Conservation (phyloP, 2,888 invertebrate genomes). For the Venustoraphidia nigricollis region DNA sequence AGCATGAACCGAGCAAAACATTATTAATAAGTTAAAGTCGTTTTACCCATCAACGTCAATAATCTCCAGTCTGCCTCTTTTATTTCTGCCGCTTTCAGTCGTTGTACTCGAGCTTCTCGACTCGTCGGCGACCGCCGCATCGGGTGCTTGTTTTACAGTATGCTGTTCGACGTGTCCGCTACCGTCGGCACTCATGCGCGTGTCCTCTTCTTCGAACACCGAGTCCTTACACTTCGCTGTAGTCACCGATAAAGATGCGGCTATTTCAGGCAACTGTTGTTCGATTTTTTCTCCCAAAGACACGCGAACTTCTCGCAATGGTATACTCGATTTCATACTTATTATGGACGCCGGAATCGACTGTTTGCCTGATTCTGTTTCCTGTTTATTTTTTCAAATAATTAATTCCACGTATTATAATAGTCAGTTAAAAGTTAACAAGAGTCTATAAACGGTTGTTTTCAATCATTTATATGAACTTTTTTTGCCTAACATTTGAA, state of each 20-base stretch:
- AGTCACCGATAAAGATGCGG: slow-evolving; percentile 2
- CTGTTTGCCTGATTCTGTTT: no score
- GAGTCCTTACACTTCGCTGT: slow-evolving; percentile 16
- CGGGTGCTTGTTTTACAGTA: slow-evolving; percentile 14
- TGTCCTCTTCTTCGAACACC: slow-evolving; percentile 57
- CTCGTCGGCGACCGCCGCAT: slow-evolving; percentile 37
- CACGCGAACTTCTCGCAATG: neutral
- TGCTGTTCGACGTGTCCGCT: slow-evolving; percentile 34
- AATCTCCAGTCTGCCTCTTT: slow-evolving; percentile 34
- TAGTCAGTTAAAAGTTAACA: no score
- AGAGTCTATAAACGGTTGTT: no score
- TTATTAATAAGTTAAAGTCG: slow-evolving; percentile 4
- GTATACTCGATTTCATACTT: neutral
- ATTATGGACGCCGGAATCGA: no score
- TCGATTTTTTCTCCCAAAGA: neutral
- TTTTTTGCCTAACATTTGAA: no score
- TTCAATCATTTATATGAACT: no score
- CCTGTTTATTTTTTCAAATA: no score
- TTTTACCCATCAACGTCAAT: slow-evolving; percentile 29
- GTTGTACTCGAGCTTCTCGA: slow-evolving; percentile 76
- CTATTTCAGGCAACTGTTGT: no score
- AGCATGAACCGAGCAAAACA: no score
- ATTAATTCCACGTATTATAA: no score
- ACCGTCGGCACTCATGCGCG: slow-evolving; percentile 58
- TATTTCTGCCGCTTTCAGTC: slow-evolving; percentile 40